phyloP scores from a whole-genome alignment of 2,797 vertebrate species.

The Sardinella longiceps region DNA sequence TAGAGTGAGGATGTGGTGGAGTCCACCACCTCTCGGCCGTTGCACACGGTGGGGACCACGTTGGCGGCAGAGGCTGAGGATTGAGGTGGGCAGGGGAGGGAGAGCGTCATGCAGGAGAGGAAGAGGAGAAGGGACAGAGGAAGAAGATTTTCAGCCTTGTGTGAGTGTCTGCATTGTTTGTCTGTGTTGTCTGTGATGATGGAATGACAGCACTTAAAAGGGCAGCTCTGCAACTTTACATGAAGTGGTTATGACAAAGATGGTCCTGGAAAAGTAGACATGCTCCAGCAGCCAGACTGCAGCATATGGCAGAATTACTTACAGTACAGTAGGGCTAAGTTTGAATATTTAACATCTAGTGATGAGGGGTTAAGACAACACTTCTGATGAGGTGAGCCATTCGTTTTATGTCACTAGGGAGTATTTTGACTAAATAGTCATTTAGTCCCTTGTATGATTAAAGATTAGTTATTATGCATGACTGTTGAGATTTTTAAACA shows the following conservation, averaged over 20 bases:
- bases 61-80: constrained; percentile 85
- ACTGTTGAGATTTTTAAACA: not conserved
- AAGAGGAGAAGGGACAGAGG: not conserved
- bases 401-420: not conserved
- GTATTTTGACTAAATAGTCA: not conserved
- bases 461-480: not conserved
- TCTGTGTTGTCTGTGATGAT: not conserved
- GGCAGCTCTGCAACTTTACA: not conserved
- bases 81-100: constrained; percentile 19
- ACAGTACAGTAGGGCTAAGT: not conserved
- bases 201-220: not conserved
- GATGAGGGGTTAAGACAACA: not conserved
- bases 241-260: not conserved
- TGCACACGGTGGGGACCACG: constrained; percentile 93
- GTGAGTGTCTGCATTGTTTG: not conserved
- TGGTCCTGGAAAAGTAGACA: not conserved
- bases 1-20: constrained; percentile 97
- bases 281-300: not conserved
- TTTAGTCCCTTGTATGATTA: not conserved
- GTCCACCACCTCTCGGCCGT: constrained; percentile 95
- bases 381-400: not conserved
- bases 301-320: not conserved
- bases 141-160: not conserved
- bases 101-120: not conserved
- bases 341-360: not conserved